Evolutionary conservation across 2,888 invertebrate genomes (phyloP).

Genomic region (Drosophila suboccidentalis): DNA sequence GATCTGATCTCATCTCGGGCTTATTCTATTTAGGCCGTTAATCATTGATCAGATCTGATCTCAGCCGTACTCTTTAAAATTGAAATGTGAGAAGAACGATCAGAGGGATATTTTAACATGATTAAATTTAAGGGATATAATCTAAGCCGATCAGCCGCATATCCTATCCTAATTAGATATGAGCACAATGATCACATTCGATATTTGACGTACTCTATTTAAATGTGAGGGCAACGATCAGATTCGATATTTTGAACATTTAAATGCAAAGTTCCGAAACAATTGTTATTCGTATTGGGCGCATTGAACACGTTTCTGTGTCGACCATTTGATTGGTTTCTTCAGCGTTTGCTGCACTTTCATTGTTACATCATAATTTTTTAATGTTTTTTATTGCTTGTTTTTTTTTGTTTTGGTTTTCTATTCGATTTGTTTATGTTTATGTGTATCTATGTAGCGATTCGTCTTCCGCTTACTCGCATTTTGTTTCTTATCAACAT

Average conservation of each 20-base stretch:
- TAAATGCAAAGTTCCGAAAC: not conserved
- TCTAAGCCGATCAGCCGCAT: too few relatives aligned
- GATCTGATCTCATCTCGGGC: not conserved
- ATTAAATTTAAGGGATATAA: too few relatives aligned
- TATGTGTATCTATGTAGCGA: conserved; percentile 26
- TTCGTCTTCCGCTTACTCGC: conserved; percentile 68
- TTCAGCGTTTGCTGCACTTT: conserved; percentile 64
- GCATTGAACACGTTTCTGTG: conserved; percentile 37
- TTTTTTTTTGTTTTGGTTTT: conserved; percentile 16
- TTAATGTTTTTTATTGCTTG: conserved; percentile 40
- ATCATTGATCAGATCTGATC: not conserved
- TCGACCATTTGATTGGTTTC: conserved; percentile 47
- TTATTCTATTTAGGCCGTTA: too few relatives aligned
- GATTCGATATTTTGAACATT: not conserved
- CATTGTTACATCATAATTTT: conserved; percentile 71
- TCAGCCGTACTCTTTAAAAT: not conserved
- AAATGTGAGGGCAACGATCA: not conserved
- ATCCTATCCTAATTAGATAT: too few relatives aligned
- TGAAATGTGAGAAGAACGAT: not conserved
- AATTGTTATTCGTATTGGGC: conserved; percentile 9
- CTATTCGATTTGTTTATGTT: conserved; percentile 37
- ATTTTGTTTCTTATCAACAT: conserved; percentile 56
- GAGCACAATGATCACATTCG: not conserved
- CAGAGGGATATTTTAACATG: not conserved
- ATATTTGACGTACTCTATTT: not conserved